Base-by-base conservation (phyloP, 2,113 vertebrate species). In the Leptobrachium leishanense region DNA sequence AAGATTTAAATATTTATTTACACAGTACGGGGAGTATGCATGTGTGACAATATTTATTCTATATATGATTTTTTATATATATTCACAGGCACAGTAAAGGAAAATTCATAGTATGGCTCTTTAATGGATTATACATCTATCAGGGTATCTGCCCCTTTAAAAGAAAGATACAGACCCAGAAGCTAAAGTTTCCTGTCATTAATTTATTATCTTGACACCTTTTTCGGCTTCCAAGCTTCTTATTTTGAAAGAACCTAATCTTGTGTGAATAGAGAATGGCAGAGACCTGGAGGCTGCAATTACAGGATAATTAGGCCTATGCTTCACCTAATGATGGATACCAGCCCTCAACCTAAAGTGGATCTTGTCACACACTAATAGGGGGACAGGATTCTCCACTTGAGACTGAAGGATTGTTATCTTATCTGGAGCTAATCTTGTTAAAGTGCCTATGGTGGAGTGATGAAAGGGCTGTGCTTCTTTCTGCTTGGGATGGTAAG, bases 291-390 rank as follows among this genome's bases (percentile, higher is more conserved):
- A 88, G 90, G 90, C 88, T 85, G 92, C 92, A 92, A 93, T 94
- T 94, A 94, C 89, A 88, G 88, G 88, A 92, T 94, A 94, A 93
- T 94, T 93, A 93, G 90, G 88, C 90, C 87, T 88, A 87, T 91
- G 91, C 91, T 93, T 95, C 92, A 88, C 89, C 89, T 89, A 87
- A 92, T 95, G 93, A 95, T 94, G 91, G 93, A 95, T 92, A 79
- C 89, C 90, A 89, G 90, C 86, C 88, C 88, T 85, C 83, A 89
- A 86, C 91, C 88, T 90, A 89, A 86, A 88, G 86, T 88, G 88
- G 86, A 83, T 84, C 86, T 87, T 87, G 86, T 88, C 87, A 83
- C 84, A 86, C 84, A 85, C 90, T 94, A 94, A 95, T 91, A 91
- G 90, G 90, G 82, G 86, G 89, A 89, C 87, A 89, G 90, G 88